A percentile compares a stretch with the other conserved stretches of the same genome.
phyloP scores from a whole-genome alignment of 30 jellyfish, hydroid and myxozoan genomes.

The Hydractinia echinata region DNA sequence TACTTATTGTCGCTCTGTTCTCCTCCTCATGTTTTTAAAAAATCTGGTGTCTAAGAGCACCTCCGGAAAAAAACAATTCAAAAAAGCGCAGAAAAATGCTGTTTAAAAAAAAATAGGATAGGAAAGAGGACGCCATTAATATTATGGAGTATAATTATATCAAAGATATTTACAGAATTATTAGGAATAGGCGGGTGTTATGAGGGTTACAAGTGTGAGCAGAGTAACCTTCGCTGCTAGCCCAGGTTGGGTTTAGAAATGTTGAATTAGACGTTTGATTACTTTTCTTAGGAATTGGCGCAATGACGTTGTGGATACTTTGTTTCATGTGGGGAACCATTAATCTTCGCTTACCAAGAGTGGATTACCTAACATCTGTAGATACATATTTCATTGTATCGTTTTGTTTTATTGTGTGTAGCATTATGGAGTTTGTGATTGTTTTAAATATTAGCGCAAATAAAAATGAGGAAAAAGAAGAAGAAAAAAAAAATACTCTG shows the following conservation, averaged over 20 bases:
- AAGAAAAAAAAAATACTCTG: not conserved
- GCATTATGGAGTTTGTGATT: conserved; percentile 62
- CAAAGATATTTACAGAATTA: too few relatives aligned
- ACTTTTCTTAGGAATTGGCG: conserved; percentile 53
- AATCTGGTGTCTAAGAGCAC: too few relatives aligned
- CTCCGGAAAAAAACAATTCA: too few relatives aligned
- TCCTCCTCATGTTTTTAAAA: too few relatives aligned
- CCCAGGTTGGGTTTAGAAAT: not conserved
- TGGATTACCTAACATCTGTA: conserved; percentile 71
- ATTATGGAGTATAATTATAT: too few relatives aligned
- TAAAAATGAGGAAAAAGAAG: conserved; percentile 15
- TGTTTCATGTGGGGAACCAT: conserved; percentile 80
- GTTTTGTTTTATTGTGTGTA: conserved; percentile 57
- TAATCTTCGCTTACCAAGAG: conserved; percentile 72
- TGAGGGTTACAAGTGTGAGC: too few relatives aligned
- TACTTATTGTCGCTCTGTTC: too few relatives aligned
- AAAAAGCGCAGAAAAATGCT: too few relatives aligned
- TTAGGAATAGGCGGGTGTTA: too few relatives aligned
- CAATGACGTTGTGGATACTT: conserved; percentile 75
- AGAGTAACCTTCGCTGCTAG: too few relatives aligned
- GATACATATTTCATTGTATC: conserved; percentile 78
- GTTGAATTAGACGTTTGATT: not conserved
- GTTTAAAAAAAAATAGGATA: too few relatives aligned
- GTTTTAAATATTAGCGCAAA: conserved; percentile 48
- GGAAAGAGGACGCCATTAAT: too few relatives aligned